Evolutionary conservation across 1,140 invertebrate species (phyloP).

Genomic region (Papilio polyxenes): DNA sequence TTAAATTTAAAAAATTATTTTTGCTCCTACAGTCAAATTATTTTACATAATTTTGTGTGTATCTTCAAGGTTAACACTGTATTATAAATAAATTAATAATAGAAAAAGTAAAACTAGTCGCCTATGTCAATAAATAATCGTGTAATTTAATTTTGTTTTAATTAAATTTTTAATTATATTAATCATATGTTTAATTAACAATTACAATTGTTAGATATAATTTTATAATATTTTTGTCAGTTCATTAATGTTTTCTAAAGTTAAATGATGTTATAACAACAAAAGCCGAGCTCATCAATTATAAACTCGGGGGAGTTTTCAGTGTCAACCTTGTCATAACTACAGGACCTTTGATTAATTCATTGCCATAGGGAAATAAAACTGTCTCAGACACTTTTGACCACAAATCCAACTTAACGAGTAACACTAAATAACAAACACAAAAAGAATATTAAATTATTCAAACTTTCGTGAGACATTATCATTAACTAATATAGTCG

Average conservation of each 20-base stretch:
- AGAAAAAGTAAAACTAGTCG: no score
- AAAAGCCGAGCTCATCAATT: conserved; percentile 45
- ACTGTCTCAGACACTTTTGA: conserved; percentile 14
- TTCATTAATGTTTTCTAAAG: neutral
- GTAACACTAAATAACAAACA: neutral
- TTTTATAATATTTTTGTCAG: neutral
- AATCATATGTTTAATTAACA: neutral
- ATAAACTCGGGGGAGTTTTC: conserved; percentile 16
- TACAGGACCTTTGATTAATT: conserved; percentile 53
- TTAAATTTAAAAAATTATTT: no score
- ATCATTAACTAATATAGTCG: no score
- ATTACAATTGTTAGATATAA: neutral
- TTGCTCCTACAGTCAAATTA: no score
- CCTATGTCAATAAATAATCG: no score
- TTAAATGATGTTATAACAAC: conserved; percentile 23
- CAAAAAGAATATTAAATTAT: no score
- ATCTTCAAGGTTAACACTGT: no score
- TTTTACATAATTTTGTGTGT: no score
- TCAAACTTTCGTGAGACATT: no score
- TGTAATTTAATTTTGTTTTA: no score
- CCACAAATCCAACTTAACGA: conserved; percentile 15
- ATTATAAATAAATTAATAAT: no score
- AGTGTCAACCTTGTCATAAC: conserved; percentile 41
- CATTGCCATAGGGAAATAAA: conserved; percentile 40
- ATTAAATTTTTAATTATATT: neutral